Evolutionary conservation across 1,140 invertebrate genomes (phyloP), one percentile per base, ranked within the genome.

Genomic region (Hyposmocoma kahamanoa): DNA sequence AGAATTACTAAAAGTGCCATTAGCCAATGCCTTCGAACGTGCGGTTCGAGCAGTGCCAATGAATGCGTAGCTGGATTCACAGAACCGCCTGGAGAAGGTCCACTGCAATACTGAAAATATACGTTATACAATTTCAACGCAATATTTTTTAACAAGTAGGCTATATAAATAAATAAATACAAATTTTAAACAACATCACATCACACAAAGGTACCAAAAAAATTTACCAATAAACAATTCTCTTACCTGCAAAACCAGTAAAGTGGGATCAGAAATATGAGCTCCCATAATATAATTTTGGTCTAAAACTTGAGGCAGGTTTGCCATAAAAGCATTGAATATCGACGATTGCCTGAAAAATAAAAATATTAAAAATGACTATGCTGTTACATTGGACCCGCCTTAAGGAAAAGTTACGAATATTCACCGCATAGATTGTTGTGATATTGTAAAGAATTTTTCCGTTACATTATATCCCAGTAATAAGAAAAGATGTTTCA

Each of bases 321-420:
- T 97, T 15, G 95, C 92, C 65, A 99, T 85, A 72, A 98, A 99
- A 3, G 96, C 96, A 84, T 97, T 98, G 84, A 99, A 99, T 1
- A 97, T 95, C 3, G 97, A 92, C 0, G 97, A 98, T 45, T 91
- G 88, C 71, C 95, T 94, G 71, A 30, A 88, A 84, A 51, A 56
- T 11, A 9, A 19, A n/a, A n/a, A n/a, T n/a, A n/a, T n/a, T n/a
- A n/a, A n/a, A n/a, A n/a, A n/a, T n/a, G n/a, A n/a, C n/a, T n/a
- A n/a, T n/a, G n/a, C n/a, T n/a, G n/a, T n/a, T n/a, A n/a, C n/a
- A n/a, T n/a, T n/a, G n/a, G n/a, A n/a, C n/a, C 24, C 24, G 24
- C 11, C 24, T 26, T 26, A n/a, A n/a, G 24, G 24, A 26, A 26
- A 26, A 26, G 24, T 11, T 26, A 26, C 24, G 5, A 11, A 26